Evolutionary conservation across 2,113 vertebrate genomes (phyloP), one percentile per base, ranked within the genome.

Genomic region (Notothenia rossii): DNA sequence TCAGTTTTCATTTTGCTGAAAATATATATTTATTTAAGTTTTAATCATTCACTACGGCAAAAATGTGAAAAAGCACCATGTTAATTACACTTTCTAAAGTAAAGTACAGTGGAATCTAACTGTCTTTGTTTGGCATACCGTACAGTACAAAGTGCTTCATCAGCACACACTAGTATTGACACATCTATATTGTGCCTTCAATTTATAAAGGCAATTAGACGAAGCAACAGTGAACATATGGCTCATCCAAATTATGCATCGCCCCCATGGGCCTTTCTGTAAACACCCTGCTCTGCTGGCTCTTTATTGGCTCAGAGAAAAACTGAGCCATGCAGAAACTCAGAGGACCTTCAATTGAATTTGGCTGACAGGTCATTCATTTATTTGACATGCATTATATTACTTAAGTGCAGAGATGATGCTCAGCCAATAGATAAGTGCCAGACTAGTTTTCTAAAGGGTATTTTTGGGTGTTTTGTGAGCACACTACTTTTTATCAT

Each of bases 331-430:
- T 29, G 58, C 15, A 55, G 7, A 20, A 33, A 22, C 72, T 61
- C 63, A 0, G 61, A 0, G 46, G 77, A 29, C n/a, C 54, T 54
- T 61, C 18, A 51, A 74, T n/a, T 61, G 20, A 81, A 72, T 72
- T 72, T 50, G 50, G 14, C 54, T 50, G 54, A 78, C 58, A 49
- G 59, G 56, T 64, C 75, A 71, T 74, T 82, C 43, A 77, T 80
- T 65, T 12, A 68, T 67, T 68, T 67, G 64, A 67, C 1, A 4
- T 58, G 50, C 25, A 82, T 40, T 59, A 64, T 63, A 75, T 80
- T 72, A 59, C 61, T 70, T 12, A 25, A 67, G 48, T 25, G 61
- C 36, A 59, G 20, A 45, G 43, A 50, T 18, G 50, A 64, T 14
- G 5, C 22, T 1, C 7, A 72, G 29, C 3, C 50, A 43, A 20